Conservation (phyloP, 2,797 vertebrate species). For the Lepidocolaptes lacrymiger region DNA sequence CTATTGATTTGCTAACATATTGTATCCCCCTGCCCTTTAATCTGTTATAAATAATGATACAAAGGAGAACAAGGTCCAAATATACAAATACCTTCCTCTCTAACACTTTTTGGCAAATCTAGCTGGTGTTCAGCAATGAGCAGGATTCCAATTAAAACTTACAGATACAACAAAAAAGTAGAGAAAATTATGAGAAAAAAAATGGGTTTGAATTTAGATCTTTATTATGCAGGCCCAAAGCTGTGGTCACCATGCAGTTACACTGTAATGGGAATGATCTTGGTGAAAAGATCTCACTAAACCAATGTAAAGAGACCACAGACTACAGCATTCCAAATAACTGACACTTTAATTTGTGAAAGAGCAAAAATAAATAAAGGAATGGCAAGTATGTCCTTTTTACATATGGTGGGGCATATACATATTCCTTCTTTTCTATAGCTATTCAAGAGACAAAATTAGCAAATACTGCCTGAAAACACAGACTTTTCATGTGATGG, state of each 20-base stretch:
- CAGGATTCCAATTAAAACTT: neutral
- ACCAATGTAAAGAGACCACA: constrained; percentile 72
- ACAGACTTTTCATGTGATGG: constrained; percentile 11
- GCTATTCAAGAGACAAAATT: constrained; percentile 39
- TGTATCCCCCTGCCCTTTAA: neutral
- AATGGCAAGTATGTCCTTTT: constrained; percentile 64
- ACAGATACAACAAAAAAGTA: neutral
- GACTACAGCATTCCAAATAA: constrained; percentile 74
- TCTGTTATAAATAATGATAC: neutral
- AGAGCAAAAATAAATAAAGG: constrained; percentile 74
- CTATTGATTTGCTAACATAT: neutral
- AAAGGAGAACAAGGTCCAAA: neutral
- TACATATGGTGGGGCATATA: constrained; percentile 15
- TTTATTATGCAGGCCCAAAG: constrained; percentile 79
- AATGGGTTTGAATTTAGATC: constrained; percentile 38
- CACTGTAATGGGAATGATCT: constrained; percentile 63
- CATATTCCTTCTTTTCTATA: constrained; percentile 32
- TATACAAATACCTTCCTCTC: neutral
- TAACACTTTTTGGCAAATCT: neutral
- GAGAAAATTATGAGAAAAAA: constrained; percentile 60
- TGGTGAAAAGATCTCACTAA: constrained; percentile 61
- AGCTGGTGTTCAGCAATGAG: neutral
- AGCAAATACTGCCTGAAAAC: constrained; percentile 41
- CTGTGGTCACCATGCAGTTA: constrained; percentile 73
- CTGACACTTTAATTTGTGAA: constrained; percentile 73